phyloP scores from a whole-genome alignment of 2,888 invertebrate genomes.

The Schizotus pectinicornis region DNA sequence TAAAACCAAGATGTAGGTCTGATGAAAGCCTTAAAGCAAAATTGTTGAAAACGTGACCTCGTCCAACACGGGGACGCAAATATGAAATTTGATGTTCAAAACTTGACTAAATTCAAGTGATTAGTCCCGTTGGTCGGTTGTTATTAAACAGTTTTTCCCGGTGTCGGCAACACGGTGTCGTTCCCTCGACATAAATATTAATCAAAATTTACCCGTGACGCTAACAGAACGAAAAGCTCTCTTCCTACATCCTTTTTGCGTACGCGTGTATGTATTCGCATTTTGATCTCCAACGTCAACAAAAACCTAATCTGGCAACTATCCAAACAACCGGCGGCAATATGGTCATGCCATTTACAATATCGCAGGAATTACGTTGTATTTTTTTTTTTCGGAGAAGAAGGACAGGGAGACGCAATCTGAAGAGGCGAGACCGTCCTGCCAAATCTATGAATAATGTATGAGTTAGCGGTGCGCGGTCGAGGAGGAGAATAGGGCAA shows the following conservation, averaged over 20 bases:
- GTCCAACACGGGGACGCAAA: too few relatives aligned
- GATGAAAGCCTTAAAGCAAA: too few relatives aligned
- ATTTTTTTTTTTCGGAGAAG: slow-evolving; percentile 12
- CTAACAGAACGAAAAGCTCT: neutral
- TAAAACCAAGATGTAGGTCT: too few relatives aligned
- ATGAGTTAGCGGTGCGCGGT: slow-evolving; percentile 11
- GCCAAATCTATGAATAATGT: slow-evolving; percentile 24
- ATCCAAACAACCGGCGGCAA: slow-evolving; percentile 21
- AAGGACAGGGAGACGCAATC: slow-evolving; percentile 15
- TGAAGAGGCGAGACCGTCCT: slow-evolving; percentile 16
- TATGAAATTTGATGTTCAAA: too few relatives aligned
- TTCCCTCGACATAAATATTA: slow-evolving; percentile 14
- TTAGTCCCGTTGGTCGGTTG: too few relatives aligned
- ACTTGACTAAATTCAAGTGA: too few relatives aligned
- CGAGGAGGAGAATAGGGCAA: slow-evolving; percentile 17
- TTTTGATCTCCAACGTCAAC: slow-evolving; percentile 16
- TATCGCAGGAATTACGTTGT: slow-evolving; percentile 13
- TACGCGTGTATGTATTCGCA: slow-evolving; percentile 1
- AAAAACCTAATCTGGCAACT: slow-evolving; percentile 23
- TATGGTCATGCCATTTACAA: slow-evolving; percentile 22
- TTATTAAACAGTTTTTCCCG: too few relatives aligned
- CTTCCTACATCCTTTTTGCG: too few relatives aligned
- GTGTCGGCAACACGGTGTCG: neutral
- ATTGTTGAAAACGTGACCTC: too few relatives aligned
- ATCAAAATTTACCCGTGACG: slow-evolving; percentile 14